Base-by-base conservation (phyloP, 2,888 invertebrate species). In the Parelbella ahira region DNA sequence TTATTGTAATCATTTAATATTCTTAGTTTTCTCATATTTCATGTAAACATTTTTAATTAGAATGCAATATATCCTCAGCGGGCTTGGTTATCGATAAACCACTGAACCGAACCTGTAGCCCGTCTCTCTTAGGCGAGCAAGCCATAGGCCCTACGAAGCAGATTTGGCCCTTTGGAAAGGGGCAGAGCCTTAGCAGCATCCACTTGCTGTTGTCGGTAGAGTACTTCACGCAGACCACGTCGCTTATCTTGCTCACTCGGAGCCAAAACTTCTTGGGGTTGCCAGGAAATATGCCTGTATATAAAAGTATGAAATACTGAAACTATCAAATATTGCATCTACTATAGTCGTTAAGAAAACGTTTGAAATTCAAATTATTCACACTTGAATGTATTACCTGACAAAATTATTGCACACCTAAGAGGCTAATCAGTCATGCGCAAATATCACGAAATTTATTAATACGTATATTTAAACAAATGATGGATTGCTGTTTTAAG, bases 191-290 rank as follows among this genome's bases (percentile, higher is more conserved):
- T 4, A 84, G 48, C 1, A 82, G 47, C 1, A 25, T 55, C 83
- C 83, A 84, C 0, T 33, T 55, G 4, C 47, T 27, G 7, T 68
- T 66, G 30, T 84, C 78, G 1, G 48, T 54, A 6, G 83, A 82
- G 32, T 80, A 83, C 48, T 84, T 83, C 2, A 82, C 63, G 38
- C 75, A 74, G 0, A 77, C 56, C 0, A 71, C 73, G 2, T 63
- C 54, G 0, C 54, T 53, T 2, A 65, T 52, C 57, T 62, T 72
- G 3, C 67, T 71, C 4, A 83, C 42, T 1, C 81, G 72, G 0
- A 84, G 53, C 62, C 75, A 81, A 52, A 78, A 83, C 33, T 75
- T 80, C 0, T 57, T 50, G 0, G 83, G 71, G 32, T 82, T 56
- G 1, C 81, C 82, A 0, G 55, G 46, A 49, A 54, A 84, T n/a